Evolutionary conservation across 2,113 vertebrate genomes (phyloP).

Genomic region (Alaudala cheleensis): DNA sequence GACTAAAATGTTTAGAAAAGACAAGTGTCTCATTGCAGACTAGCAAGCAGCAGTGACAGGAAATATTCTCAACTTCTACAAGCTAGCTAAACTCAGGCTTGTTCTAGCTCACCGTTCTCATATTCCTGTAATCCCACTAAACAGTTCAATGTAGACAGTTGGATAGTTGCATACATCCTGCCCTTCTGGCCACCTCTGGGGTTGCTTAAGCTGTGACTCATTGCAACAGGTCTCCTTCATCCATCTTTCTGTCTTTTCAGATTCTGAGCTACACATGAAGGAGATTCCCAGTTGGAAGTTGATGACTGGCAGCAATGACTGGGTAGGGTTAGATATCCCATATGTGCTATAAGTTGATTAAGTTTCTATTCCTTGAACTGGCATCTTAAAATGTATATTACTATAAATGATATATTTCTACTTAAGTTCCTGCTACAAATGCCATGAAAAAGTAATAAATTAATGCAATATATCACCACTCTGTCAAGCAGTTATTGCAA

Average conservation of each 20-base stretch:
- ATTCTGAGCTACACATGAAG: neutral
- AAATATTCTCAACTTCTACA: neutral
- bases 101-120: neutral
- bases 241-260: neutral
- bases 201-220: neutral
- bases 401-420: neutral
- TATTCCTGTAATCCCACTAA: neutral
- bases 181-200: neutral
- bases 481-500: neutral
- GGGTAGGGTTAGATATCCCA: neutral
- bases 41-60: neutral
- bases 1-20: neutral
- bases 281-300: neutral
- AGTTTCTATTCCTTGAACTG: neutral
- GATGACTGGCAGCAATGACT: neutral
- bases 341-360: neutral
- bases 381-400: neutral
- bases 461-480: neutral
- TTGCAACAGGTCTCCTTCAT: neutral
- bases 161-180: neutral
- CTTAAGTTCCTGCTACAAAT: neutral
- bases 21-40: neutral
- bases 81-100: neutral
- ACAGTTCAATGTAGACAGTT: neutral
- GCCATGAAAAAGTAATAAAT: neutral